Percentiles rank a stretch among this genome's conserved stretches.
Conservation (phyloP, 53 echinoderm and acorn worm species). For the Temnopleurus reevesii region DNA sequence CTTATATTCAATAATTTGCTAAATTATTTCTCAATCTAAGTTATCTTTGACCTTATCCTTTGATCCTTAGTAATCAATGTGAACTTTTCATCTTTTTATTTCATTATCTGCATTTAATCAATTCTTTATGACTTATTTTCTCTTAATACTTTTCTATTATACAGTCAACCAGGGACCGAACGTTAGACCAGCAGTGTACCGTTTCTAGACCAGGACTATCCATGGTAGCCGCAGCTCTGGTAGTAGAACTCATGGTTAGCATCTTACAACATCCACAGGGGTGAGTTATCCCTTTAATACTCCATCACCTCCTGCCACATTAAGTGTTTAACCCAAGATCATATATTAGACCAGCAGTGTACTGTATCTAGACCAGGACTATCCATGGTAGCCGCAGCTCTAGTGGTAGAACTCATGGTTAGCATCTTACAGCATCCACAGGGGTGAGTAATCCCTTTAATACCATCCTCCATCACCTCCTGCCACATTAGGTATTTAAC, state of each 20-base stretch:
- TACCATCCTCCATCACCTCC: too few relatives aligned
- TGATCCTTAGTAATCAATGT: too few relatives aligned
- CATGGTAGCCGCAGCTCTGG: conserved; percentile 94
- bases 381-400: conserved; percentile 94
- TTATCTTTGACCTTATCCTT: too few relatives aligned
- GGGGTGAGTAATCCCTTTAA: conserved; percentile 80
- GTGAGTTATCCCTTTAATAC: too few relatives aligned
- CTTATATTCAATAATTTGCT: too few relatives aligned
- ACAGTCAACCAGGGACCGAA: conserved; percentile 94
- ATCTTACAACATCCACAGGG: conserved; percentile 88
- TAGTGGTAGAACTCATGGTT: conserved; percentile 93
- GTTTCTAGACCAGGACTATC: conserved; percentile 97
- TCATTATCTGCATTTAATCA: too few relatives aligned
- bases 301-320: too few relatives aligned
- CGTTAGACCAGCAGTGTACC: conserved; percentile 99
- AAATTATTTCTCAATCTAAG: too few relatives aligned
- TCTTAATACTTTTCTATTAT: background rate
- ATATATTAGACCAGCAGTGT: conserved; percentile 98
- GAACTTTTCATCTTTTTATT: too few relatives aligned
- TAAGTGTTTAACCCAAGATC: conserved; percentile 91
- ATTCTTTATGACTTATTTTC: background rate
- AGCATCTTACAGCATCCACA: conserved; percentile 88
- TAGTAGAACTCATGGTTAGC: conserved; percentile 90
- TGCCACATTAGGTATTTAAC: too few relatives aligned
- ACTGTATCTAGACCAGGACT: conserved; percentile 97